Percentiles rank a stretch among this genome's conserved stretches.
Evolutionary conservation across 2,797 vertebrate species (phyloP).

Genomic region (Cyclopterus lumpus): DNA sequence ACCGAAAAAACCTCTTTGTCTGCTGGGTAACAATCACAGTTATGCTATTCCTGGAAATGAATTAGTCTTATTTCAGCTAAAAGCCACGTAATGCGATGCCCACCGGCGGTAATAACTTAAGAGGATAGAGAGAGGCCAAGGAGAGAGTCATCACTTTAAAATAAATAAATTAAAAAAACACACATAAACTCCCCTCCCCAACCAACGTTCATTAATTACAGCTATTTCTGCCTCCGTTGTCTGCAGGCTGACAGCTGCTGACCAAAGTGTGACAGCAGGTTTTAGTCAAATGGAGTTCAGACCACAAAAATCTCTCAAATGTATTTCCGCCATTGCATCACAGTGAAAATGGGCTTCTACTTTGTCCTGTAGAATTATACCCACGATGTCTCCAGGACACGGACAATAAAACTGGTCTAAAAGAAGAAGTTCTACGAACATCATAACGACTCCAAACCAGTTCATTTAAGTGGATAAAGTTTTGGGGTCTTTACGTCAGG

Average conservation of each 20-base stretch:
- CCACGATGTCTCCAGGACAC: not conserved
- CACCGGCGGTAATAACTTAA: constrained; percentile 55
- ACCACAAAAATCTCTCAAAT: not conserved
- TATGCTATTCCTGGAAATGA: constrained; percentile 58
- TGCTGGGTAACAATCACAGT: constrained; percentile 31
- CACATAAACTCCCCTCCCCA: not conserved
- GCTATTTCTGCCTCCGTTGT: not conserved
- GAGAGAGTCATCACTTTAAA: constrained; percentile 27
- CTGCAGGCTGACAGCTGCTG: constrained; percentile 30
- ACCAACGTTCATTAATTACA: constrained; percentile 38
- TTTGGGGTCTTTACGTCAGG: not conserved
- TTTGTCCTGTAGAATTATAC: not conserved
- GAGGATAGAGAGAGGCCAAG: constrained; percentile 53
- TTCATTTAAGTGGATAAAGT: not conserved
- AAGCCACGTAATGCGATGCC: constrained; percentile 50
- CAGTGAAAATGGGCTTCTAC: not conserved
- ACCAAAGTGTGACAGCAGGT: constrained; percentile 33
- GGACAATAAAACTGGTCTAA: not conserved
- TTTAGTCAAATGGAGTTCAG: not conserved
- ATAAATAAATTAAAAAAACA: constrained; percentile 13
- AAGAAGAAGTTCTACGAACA: not conserved
- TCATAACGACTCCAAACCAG: not conserved
- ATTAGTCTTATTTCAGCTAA: constrained; percentile 64
- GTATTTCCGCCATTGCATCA: not conserved
- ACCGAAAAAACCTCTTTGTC: constrained; percentile 36